phyloP scores from a whole-genome alignment of 2,888 invertebrate genomes.

The Drosophila emarginata region DNA sequence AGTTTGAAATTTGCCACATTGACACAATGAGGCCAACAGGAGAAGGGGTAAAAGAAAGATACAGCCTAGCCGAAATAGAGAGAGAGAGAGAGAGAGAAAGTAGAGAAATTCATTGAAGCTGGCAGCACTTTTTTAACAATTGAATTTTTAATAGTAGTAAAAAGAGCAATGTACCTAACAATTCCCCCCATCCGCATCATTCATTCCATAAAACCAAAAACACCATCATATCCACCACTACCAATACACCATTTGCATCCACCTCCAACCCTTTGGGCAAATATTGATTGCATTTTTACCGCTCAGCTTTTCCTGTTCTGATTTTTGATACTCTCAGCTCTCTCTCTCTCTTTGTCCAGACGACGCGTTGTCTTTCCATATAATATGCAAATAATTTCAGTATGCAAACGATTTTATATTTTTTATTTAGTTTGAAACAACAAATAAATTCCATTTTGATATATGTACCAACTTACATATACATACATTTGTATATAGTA shows the following conservation, averaged over 20 bases:
- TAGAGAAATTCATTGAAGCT: slow-evolving; percentile 25
- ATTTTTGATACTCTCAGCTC: slow-evolving; percentile 19
- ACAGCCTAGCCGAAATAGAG: not conserved
- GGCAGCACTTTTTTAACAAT: slow-evolving; percentile 57
- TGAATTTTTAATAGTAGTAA: slow-evolving; percentile 67
- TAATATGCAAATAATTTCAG: slow-evolving; percentile 48
- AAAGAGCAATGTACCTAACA: slow-evolving; percentile 35
- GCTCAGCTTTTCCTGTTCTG: slow-evolving; percentile 16
- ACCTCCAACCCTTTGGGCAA: slow-evolving; percentile 1
- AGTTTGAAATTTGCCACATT: slow-evolving; percentile 57
- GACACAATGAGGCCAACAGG: slow-evolving; percentile 68
- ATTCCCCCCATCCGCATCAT: not conserved
- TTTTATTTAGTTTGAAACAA: slow-evolving; percentile 9
- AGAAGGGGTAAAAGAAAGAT: slow-evolving; percentile 5
- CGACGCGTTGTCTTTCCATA: slow-evolving; percentile 27
- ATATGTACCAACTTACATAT: not conserved
- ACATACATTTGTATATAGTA: not conserved
- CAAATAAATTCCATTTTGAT: slow-evolving; percentile 6
- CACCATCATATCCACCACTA: not conserved
- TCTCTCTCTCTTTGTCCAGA: not conserved
- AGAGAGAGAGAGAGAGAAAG: slow-evolving; percentile 26
- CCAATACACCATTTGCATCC: not conserved
- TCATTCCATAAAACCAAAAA: not conserved
- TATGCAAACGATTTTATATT: slow-evolving; percentile 16
- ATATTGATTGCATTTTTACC: slow-evolving; percentile 44